A percentile compares a stretch with the other conserved stretches of the same genome.
Conservation (phyloP, 2,113 vertebrate species). For the Aythya baeri region DNA sequence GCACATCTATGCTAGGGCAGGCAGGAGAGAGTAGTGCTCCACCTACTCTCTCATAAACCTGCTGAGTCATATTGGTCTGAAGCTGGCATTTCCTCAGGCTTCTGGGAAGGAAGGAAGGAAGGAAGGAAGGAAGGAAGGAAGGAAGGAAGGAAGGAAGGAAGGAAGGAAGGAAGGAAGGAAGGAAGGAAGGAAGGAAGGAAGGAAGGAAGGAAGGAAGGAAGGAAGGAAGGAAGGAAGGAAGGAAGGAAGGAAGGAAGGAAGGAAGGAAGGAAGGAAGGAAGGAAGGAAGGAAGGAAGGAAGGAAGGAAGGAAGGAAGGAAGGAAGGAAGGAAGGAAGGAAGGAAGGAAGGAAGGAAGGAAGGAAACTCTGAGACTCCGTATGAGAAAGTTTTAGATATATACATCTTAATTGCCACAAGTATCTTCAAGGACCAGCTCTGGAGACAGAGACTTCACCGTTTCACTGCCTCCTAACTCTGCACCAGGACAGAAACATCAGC, state of each 20-base stretch:
- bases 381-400: neutral
- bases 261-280: neutral
- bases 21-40: neutral
- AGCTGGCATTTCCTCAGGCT: neutral
- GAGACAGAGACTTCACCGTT: neutral
- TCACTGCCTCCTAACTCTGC: neutral
- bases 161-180: neutral
- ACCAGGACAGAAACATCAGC: neutral
- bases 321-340: too few species aligned
- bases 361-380: neutral
- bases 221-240: too few species aligned
- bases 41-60: neutral
- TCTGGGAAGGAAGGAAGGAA: neutral
- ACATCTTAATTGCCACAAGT: neutral
- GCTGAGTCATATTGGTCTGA: neutral
- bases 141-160: neutral
- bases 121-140: too few species aligned
- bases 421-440: neutral
- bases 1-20: neutral
- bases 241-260: too few species aligned
- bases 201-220: neutral
- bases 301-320: neutral
- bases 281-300: neutral
- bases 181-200: neutral
- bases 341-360: too few species aligned